These are phyloP conservation scores for Netelia fuscicornis DNA, from an alignment of 2,888 invertebrate genomes.

Conservation along the genomic window DNA sequence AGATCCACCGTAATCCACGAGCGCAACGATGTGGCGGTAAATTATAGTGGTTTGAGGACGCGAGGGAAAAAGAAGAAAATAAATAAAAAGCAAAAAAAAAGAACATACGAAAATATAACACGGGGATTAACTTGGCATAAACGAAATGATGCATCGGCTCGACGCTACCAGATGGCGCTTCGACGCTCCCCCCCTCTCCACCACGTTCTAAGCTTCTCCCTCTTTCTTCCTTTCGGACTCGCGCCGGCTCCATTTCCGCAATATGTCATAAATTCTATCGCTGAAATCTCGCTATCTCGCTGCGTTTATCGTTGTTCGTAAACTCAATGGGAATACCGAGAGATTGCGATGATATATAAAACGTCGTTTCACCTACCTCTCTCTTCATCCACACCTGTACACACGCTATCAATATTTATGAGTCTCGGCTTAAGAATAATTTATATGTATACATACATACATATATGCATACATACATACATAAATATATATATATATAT, in stretches of 20 bases:
- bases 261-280: too few relatives aligned
- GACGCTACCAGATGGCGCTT: slow-evolving; percentile 13
- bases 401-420: slow-evolving; percentile 11
- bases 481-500: slow-evolving; percentile 13
- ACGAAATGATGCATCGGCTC: slow-evolving; percentile 12
- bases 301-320: slow-evolving; percentile 25
- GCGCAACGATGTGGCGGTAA: too few relatives aligned
- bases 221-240: too few relatives aligned
- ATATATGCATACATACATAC: slow-evolving; percentile 6
- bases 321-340: slow-evolving; percentile 19
- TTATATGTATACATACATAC: background rate
- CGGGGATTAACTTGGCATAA: slow-evolving; percentile 6
- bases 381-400: background rate
- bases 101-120: background rate
- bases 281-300: background rate
- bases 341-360: slow-evolving; percentile 12
- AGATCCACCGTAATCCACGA: background rate
- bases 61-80: slow-evolving; percentile 6
- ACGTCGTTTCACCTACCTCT: slow-evolving; percentile 10
- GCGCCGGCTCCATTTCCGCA: too few relatives aligned
- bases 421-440: slow-evolving; percentile 1
- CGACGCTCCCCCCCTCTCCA: background rate
- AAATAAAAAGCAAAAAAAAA: background rate
- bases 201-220: too few relatives aligned
- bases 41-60: background rate